These are phyloP conservation scores for Cyrtodaria siliqua DNA, from an alignment of 2,888 invertebrate genomes.

Conservation along the genomic window DNA sequence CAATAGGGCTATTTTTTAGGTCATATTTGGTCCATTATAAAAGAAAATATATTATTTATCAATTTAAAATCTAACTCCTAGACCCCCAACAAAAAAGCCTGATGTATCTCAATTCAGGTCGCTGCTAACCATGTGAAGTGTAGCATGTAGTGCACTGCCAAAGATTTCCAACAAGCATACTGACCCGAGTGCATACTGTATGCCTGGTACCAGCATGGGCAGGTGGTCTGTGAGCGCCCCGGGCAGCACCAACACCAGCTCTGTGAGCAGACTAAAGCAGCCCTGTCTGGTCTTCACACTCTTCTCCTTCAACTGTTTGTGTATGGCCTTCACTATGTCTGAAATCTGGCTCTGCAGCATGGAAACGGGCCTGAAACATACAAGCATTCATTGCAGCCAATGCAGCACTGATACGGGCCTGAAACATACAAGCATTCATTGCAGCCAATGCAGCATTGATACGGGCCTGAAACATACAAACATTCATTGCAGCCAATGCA, in stretches of 20 bases:
- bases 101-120: too few species aligned
- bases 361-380: slow-evolving; percentile 82
- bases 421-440: too few species aligned
- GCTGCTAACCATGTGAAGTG: background rate
- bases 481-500: too few species aligned
- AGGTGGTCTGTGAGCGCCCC: slow-evolving; percentile 95
- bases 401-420: too few species aligned
- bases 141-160: background rate
- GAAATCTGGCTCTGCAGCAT: slow-evolving; percentile 89
- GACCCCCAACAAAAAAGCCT: too few species aligned
- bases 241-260: slow-evolving; percentile 95
- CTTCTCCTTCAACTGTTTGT: slow-evolving; percentile 91
- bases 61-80: too few species aligned
- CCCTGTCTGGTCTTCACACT: slow-evolving; percentile 90
- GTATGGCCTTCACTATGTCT: slow-evolving; percentile 94
- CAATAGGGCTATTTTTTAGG: too few species aligned
- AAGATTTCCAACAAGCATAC: slow-evolving; percentile 10
- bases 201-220: slow-evolving; percentile 94
- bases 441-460: too few species aligned
- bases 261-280: slow-evolving; percentile 95
- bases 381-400: too few species aligned
- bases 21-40: too few species aligned
- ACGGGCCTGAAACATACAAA: too few species aligned
- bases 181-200: slow-evolving; percentile 91
- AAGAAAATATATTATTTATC: too few species aligned